phyloP scores from a whole-genome alignment of 1,140 invertebrate genomes.

The Pachypsylla venusta region DNA sequence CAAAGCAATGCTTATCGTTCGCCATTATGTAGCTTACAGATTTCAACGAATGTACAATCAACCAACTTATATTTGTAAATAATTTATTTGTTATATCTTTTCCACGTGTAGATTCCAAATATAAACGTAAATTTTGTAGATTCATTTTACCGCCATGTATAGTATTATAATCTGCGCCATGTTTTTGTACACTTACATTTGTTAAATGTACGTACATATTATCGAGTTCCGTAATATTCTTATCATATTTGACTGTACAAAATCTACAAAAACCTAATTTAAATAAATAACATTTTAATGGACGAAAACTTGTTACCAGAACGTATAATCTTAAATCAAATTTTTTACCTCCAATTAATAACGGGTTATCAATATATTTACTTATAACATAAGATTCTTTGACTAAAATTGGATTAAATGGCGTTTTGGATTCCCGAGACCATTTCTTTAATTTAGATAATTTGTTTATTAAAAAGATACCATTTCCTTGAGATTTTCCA shows the following conservation, averaged over 20 bases:
- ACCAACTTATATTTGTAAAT: constrained; percentile 74
- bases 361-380: constrained; percentile 64
- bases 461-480: constrained; percentile 79
- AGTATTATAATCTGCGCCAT: constrained; percentile 79
- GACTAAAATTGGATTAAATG: constrained; percentile 60
- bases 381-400: constrained; percentile 87
- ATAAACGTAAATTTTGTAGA: constrained; percentile 76
- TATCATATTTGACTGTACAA: constrained; percentile 60
- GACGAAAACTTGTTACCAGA: constrained; percentile 69
- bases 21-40: constrained; percentile 60
- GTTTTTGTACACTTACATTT: constrained; percentile 72
- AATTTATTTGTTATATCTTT: constrained; percentile 70
- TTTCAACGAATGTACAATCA: constrained; percentile 71
- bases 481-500: constrained; percentile 63
- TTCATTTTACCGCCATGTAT: constrained; percentile 91
- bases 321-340: constrained; percentile 75
- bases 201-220: constrained; percentile 78
- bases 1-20: constrained; percentile 64
- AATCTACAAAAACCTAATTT: constrained; percentile 61
- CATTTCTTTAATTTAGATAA: constrained; percentile 75
- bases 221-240: constrained; percentile 51
- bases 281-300: constrained; percentile 57
- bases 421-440: constrained; percentile 64
- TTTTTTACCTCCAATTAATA: constrained; percentile 75
- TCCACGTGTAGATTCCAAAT: constrained; percentile 79